Base-by-base conservation (phyloP, 2,113 vertebrate genomes). In the Perca schrenkii region DNA sequence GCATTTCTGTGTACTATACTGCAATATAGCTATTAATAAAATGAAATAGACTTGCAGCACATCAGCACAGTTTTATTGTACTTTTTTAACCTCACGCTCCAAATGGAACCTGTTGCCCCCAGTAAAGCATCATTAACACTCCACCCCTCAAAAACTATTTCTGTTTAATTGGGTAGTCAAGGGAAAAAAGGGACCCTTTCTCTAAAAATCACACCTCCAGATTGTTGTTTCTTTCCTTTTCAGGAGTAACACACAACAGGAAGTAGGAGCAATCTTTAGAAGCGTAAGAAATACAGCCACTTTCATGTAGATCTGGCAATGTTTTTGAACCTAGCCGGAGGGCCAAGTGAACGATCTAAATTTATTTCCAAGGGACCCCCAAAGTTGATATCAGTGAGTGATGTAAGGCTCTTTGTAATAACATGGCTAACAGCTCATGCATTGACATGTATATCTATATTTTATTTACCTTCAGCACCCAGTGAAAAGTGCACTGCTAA, bases 361-460 rank as follows among this genome's bases (percentile, higher is more conserved):
- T 94, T 92, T 91, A 93, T 94, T 94, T 93, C 90, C 83, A 82
- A 77, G 92, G 91, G 90, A 92, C 84, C 61, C 43, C 57, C 74
- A 79, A 70, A 87, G 87, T 86, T 89, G 79, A 81, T 86, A 87
- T 57, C 77, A 87, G 76, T 57, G 86, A 88, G 57, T 82, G 86
- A 91, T 92, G 85, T 78, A 63, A 87, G 47, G 50, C 65, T 77
- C 80, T 83, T 77, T 77, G 83, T 86, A 71, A 82, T 80, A 78
- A 76, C 64, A 56, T 5, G 31, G 80, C 72, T 80, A 74, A 74
- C 54, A 12, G 74, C 70, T 90, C 62, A 22, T 40, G 36, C 77
- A 60, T 2, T 49, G 54, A 75, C 80, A 85, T 17, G 4, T 34
- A 66, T 25, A 14, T 74, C 17, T 72, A 17, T 64, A 25, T 67